Evolutionary conservation across 2,888 invertebrate genomes (phyloP), one percentile per base, ranked within the genome.

Genomic region (Agrotis segetum): DNA sequence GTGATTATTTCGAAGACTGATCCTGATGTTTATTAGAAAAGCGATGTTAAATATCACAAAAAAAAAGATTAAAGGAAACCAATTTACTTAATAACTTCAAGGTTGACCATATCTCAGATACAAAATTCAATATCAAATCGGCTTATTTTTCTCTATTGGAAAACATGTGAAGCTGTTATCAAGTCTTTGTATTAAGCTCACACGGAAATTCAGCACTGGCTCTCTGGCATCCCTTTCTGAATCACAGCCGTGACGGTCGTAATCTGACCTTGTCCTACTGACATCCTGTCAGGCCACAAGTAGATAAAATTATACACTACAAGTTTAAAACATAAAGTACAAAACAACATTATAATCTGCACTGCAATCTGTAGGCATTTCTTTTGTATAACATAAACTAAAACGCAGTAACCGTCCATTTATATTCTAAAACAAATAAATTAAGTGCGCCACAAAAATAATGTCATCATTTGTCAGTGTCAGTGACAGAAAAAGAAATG

Each of bases 211-310:
- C 19, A 76, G 46, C n/a, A 40, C 17, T 24, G 2, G 46, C 16
- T 73, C 46, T 65, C 49, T 76, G 60, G n/a, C 29, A 61, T 63
- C 44, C 60, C 63, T 64, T 56, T 74, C 52, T 46, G 53, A 69
- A 64, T 60, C 60, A 69, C 19, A 44, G 24, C 60, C 62, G 55
- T 76, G 50, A 68, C 29, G 47, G 29, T 69, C 40, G 59, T 64
- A 64, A 80, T 64, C 64, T 81, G 58, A 60, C 77, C 78, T 78
- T 81, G 78, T 55, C 50, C 62, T 53, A 67, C 47, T 71, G 50
- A 71, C 78, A 66, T 81, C 63, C 66, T 63, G 53, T 77, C 58
- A 24, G 29, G 56, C 44, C 46, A 47, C 50, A 50, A 64, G 19
- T 49, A 65, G 56, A 81, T 77, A 77, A 77, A 49, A 50, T 29